Base-by-base conservation (phyloP, 2,113 vertebrate genomes). In the Perccottus glenii region DNA sequence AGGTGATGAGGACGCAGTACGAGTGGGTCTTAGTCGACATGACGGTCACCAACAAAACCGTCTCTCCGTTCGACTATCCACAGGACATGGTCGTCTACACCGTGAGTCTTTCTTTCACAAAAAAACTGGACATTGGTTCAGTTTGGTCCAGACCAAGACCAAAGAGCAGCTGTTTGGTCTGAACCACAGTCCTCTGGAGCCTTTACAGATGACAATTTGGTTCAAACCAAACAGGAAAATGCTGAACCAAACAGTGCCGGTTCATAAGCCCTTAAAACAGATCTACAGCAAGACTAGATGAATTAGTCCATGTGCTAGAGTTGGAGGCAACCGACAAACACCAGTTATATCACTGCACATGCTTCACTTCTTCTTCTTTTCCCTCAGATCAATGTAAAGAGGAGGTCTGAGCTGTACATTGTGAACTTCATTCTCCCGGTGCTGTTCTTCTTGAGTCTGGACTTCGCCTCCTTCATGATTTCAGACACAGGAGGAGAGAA, bases 401-500 rank as follows among this genome's bases (percentile, higher is more conserved):
- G 93, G 53, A 72, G 84, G 16, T 82, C 93, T 1, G 64, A 78
- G 4, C 88, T 95, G 32, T 93, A 95, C 4, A 33, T 93, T 0
- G 58, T 91, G 50, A 94, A 93, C 86, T 89, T 95, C 77, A 75
- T 95, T 59, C 45, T 94, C 14, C 94, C 94, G 0, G 63, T 93
- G 0, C 66, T 92, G 0, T 89, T 90, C 64, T 89, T 95, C 66
- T 71, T 94, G 6, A 47, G 83, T 56, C 80, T 95, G 88, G 94
- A 95, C 35, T 69, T 94, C 78, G 77, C 89, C 9, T 92, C 94
- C 61, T 51, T 94, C 80, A 82, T 93, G 3, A 91, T 94, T 51
- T 87, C 92, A 32, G 91, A 92, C 59, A 65, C 42, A 2, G 82
- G 88, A 0, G 89, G 91, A 5, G 93, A 94, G 64, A 95, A 95